Conservation (phyloP, 2,888 invertebrate species). For the Stratiomys singularior region DNA sequence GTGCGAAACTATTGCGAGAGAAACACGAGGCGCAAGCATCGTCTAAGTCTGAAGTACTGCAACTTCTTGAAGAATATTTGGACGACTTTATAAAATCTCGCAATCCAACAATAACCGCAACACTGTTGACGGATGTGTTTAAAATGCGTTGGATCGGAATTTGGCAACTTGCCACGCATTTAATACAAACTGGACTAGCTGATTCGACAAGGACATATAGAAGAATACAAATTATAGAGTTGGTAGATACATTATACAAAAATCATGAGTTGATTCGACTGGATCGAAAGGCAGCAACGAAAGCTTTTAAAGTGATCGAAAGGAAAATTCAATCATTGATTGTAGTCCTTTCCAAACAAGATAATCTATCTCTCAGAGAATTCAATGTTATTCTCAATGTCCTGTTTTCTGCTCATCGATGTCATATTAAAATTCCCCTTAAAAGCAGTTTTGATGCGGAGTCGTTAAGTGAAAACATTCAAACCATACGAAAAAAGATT, state of each 20-base stretch:
- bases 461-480: constrained; percentile 51
- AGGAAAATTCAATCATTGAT: constrained; percentile 54
- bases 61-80: constrained; percentile 55
- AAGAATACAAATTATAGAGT: constrained; percentile 74
- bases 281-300: constrained; percentile 53
- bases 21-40: constrained; percentile 35
- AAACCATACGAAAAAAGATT: constrained; percentile 55
- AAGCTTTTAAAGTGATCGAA: constrained; percentile 56
- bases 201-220: constrained; percentile 72
- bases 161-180: constrained; percentile 69
- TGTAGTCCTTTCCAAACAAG: constrained; percentile 46
- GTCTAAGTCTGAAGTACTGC: constrained; percentile 48
- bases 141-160: constrained; percentile 75
- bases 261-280: constrained; percentile 63
- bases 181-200: constrained; percentile 72
- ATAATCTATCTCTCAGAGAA: constrained; percentile 56
- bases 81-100: constrained; percentile 59
- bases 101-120: constrained; percentile 68
- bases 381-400: constrained; percentile 56
- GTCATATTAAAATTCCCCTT: constrained; percentile 52
- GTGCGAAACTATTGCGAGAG: constrained; percentile 48
- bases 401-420: constrained; percentile 54
- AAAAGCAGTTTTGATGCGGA: constrained; percentile 48
- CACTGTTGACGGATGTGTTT: constrained; percentile 73
- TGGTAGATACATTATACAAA: constrained; percentile 73